Evolutionary conservation across 2,888 invertebrate species (phyloP).

Genomic region (Epiblema foenella): DNA sequence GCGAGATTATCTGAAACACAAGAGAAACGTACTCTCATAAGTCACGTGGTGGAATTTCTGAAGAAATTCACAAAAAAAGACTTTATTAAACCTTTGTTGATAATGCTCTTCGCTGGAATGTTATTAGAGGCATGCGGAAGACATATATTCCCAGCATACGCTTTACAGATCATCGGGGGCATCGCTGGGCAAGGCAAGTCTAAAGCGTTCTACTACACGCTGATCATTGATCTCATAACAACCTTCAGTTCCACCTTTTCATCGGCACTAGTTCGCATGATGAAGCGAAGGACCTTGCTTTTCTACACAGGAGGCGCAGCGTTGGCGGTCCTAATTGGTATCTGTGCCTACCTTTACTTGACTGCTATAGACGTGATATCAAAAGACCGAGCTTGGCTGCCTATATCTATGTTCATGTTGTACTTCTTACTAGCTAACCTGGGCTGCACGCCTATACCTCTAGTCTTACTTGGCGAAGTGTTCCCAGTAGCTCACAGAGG

Average conservation of each 20-base stretch:
- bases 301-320: conserved; percentile 57
- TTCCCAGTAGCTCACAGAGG: conserved; percentile 60
- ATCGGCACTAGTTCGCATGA: conserved; percentile 56
- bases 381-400: conserved; percentile 50
- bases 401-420: conserved; percentile 53
- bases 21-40: conserved; percentile 22
- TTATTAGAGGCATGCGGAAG: conserved; percentile 59
- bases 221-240: conserved; percentile 60
- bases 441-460: conserved; percentile 62
- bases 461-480: conserved; percentile 60
- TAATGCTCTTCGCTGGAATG: conserved; percentile 54
- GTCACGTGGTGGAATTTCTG: conserved; percentile 43
- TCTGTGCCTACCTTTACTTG: conserved; percentile 54
- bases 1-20: conserved; percentile 32
- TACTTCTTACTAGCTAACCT: conserved; percentile 61
- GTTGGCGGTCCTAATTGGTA: conserved; percentile 51
- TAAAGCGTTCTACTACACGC: conserved; percentile 56
- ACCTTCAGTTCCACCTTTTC: conserved; percentile 55
- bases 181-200: conserved; percentile 53
- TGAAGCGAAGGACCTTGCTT: conserved; percentile 58
- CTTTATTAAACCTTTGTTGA: conserved; percentile 55
- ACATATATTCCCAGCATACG: conserved; percentile 61
- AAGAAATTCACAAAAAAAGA: conserved; percentile 52
- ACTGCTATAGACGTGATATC: conserved; percentile 52
- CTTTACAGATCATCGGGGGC: conserved; percentile 55